Base-by-base conservation (phyloP, 1,140 invertebrate genomes). In the Procambarus clarkii region DNA sequence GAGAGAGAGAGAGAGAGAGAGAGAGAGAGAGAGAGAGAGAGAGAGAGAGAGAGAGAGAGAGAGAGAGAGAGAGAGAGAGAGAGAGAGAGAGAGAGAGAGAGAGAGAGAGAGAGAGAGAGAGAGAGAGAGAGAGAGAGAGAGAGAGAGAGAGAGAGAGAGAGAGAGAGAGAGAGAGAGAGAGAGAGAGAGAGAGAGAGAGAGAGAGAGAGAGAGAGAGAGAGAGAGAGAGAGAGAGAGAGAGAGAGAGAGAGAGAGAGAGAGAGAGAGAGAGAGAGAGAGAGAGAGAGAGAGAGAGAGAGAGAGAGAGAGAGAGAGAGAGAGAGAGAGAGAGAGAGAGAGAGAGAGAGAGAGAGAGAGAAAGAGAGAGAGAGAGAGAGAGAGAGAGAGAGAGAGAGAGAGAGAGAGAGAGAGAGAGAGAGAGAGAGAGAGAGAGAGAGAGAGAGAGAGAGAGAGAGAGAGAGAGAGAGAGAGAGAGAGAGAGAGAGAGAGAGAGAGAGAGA, bases 271-370 rank as follows among this genome's bases (percentile, higher is more conserved):
- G 2, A 71, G 69, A 71, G 2, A 71, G 69, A 2, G 3, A 77
- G 3, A 77, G 3, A 77, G 74, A 77, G 3, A 3, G 74, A 77
- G 74, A 77, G 74, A 77, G 74, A 77, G 74, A 77, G 74, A 77
- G 74, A 77, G 74, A 77, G 74, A 77, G 74, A 77, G 74, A 77
- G 74, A 77, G 74, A 77, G 74, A 77, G 74, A 77, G 74, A 77
- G 74, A 77, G 74, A 77, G 74, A 77, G 74, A 77, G 74, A 77
- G 74, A 77, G 74, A 77, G 74, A 77, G 74, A 77, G 74, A 77
- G 74, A 77, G 74, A 77, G 74, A 77, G 74, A 71, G 69, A 71
- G 69, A 71, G 69, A 71, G 69, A 71, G 69, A 71, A 24, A 71
- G 69, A 71, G 69, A 71, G 69, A 71, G 69, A 71, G 69, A 71